Evolutionary conservation across 2,888 invertebrate genomes (phyloP).

Genomic region (Seira sanloemensis): DNA sequence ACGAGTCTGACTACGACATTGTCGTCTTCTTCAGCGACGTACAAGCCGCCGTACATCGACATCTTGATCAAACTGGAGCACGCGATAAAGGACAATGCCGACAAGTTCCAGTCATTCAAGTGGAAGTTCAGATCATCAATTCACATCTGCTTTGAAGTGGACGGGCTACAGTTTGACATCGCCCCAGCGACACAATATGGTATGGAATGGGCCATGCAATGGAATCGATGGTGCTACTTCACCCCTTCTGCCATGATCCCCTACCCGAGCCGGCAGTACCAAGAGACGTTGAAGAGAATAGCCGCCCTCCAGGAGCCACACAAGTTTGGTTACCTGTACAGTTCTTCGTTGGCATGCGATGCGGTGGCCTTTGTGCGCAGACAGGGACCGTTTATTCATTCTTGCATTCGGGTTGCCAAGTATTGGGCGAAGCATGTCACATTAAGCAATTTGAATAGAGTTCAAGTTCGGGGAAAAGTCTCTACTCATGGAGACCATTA

Average conservation of each 20-base stretch:
- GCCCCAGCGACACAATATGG: constrained; percentile 45
- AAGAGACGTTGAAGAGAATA: constrained; percentile 40
- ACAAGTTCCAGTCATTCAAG: constrained; percentile 40
- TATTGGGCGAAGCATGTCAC: constrained; percentile 44
- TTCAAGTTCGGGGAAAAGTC: constrained; percentile 45
- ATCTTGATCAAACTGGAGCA: constrained; percentile 31
- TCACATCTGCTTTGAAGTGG: constrained; percentile 50
- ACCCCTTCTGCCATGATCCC: constrained; percentile 40
- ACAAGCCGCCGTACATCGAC: constrained; percentile 33
- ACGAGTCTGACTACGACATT: constrained; percentile 49
- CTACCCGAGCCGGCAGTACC: constrained; percentile 42
- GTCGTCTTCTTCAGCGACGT: constrained; percentile 49
- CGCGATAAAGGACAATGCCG: constrained; percentile 27
- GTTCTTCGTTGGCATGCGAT: constrained; percentile 45
- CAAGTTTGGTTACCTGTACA: constrained; percentile 40
- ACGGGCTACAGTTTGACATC: constrained; percentile 48
- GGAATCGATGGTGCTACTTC: constrained; percentile 53
- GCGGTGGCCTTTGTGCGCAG: constrained; percentile 47
- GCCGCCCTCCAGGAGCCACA: constrained; percentile 39
- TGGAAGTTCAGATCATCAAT: constrained; percentile 46
- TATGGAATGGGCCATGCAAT: constrained; percentile 37
- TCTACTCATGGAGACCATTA: constrained; percentile 41
- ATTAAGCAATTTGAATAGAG: constrained; percentile 40
- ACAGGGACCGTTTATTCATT: constrained; percentile 45
- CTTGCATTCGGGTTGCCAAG: constrained; percentile 48